These are phyloP conservation scores for Blastobasis adustella DNA, from an alignment of 2,888 invertebrate genomes.

Conservation along the genomic window DNA sequence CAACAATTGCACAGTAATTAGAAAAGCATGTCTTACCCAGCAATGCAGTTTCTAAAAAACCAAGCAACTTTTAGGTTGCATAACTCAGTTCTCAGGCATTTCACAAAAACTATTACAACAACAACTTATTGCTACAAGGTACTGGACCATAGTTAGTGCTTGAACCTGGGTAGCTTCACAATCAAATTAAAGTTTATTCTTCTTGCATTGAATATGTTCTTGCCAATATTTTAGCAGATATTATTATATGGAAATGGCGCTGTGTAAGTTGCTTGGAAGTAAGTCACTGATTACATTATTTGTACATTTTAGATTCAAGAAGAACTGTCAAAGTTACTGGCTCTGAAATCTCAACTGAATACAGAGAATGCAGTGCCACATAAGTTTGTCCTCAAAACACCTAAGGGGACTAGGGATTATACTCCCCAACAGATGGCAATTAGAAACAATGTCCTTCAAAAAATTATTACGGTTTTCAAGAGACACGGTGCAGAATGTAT, in stretches of 20 bases:
- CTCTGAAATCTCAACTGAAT: constrained; percentile 83
- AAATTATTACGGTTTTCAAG: constrained; percentile 92
- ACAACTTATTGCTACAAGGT: constrained; percentile 53
- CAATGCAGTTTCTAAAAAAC: constrained; percentile 38
- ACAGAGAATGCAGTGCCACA: constrained; percentile 76
- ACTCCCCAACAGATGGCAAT: constrained; percentile 96
- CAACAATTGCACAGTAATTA: constrained; percentile 23
- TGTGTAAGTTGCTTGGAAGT: background rate
- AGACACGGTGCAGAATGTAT: constrained; percentile 98
- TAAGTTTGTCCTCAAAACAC: constrained; percentile 91
- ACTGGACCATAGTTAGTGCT: constrained; percentile 33
- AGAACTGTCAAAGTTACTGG: constrained; percentile 87
- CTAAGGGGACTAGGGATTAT: constrained; percentile 96
- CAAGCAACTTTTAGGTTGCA: constrained; percentile 34
- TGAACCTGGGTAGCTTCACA: background rate
- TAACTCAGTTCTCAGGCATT: constrained; percentile 36
- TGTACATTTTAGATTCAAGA: constrained; percentile 80
- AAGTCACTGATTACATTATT: background rate
- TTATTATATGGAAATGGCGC: background rate
- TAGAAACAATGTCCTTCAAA: constrained; percentile 88
- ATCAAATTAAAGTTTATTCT: too few species aligned
- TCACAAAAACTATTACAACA: constrained; percentile 57
- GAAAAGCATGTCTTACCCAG: constrained; percentile 52
- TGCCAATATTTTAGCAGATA: too few species aligned
- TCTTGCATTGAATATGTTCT: too few species aligned